These are phyloP conservation scores for Netta rufina DNA, from an alignment of 2,797 vertebrate species.

Conservation along the genomic window DNA sequence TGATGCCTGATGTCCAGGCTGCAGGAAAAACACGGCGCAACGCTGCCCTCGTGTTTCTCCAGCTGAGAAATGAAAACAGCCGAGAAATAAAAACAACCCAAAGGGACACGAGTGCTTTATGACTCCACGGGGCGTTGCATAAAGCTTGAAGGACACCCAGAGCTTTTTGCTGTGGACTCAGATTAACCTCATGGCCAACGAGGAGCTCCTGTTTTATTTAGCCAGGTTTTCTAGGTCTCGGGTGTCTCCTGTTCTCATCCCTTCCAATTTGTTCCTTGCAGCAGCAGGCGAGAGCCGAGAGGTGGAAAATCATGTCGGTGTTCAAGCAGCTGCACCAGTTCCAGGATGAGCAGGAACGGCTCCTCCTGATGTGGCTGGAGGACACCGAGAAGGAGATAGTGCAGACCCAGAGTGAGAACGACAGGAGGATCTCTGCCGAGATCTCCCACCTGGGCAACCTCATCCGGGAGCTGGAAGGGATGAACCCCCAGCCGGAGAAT, in stretches of 20 bases:
- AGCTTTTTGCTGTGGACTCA: background rate
- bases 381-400: slow-evolving; percentile 79
- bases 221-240: background rate
- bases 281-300: background rate
- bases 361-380: slow-evolving; percentile 84
- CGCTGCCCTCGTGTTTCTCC: rapidly evolving
- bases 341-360: slow-evolving; percentile 83
- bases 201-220: background rate
- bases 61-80: background rate
- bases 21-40: background rate
- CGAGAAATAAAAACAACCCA: background rate
- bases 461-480: background rate
- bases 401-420: slow-evolving; percentile 81
- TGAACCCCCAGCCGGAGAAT: background rate
- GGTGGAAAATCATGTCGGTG: background rate
- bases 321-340: slow-evolving; percentile 85
- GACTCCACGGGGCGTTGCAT: no score
- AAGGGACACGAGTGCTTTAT: background rate
- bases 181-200: background rate
- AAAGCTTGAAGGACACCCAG: background rate
- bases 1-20: background rate
- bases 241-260: background rate
- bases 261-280: background rate
- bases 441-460: background rate
- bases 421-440: slow-evolving; percentile 80